Base-by-base conservation (phyloP, 2,888 invertebrate species). In the Axea sp. region DNA sequence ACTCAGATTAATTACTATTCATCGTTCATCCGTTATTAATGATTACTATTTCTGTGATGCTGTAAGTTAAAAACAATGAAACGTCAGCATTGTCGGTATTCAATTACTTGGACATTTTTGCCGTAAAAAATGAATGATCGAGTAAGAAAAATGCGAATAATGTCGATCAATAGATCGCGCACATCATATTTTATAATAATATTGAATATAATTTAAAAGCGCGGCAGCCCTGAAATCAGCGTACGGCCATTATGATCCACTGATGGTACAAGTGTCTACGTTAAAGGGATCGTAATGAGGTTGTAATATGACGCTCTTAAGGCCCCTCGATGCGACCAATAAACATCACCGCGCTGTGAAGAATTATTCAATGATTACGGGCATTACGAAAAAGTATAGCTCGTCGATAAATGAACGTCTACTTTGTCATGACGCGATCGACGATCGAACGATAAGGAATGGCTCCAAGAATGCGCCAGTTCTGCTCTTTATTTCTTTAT, bases 251-350 rank as follows among this genome's bases (percentile, higher is more conserved):
- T 65, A 65, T 5, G 41, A 28, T n/a, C 26, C 30, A 11, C 37
- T 65, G 53, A 55, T 55, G 43, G 64, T 45, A 41, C 28, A 43
- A 7, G 47, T 14, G 43, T 28, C 15, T 9, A 28, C 30, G 53
- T 64, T 67, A 53, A 51, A 59, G 68, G 72, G 73, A 64, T n/a
- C 39, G 69, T 76, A 76, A 76, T 76, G 76, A 76, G 76, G 76
- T 76, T 73, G 76, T 76, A 73, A 76, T 73, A 73, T 69, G 65
- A 59, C 59, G 73, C 75, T 72, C 72, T 75, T 72, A 73, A 69
- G 59, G 15, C 41, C 64, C 35, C 49, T 62, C 45, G 45, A 43
- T 45, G 59, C 75, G 49, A 49, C 68, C 72, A 65, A 65, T 72
- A 64, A 64, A 72, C 64, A 59, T 55, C 57, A 22, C 26, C 37